These are phyloP conservation scores for Augochlorella aurata DNA, from an alignment of 2,888 invertebrate genomes.

Conservation along the genomic window DNA sequence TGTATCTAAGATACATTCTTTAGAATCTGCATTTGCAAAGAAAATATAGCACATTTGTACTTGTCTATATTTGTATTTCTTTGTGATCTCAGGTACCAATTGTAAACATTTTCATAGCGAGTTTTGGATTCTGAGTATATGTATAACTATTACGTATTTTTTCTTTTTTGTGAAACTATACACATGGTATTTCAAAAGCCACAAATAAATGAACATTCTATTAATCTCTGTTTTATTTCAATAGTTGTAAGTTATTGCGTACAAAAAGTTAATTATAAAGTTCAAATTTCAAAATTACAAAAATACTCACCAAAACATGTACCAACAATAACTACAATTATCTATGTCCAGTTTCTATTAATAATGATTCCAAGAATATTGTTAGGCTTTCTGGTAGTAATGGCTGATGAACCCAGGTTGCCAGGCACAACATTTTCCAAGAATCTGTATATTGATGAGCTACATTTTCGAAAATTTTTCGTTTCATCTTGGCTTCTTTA, in stretches of 20 bases:
- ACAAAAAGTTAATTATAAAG: slow-evolving; percentile 48
- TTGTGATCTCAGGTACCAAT: slow-evolving; percentile 63
- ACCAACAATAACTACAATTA: slow-evolving; percentile 51
- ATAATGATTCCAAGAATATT: slow-evolving; percentile 72
- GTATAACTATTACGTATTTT: slow-evolving; percentile 26
- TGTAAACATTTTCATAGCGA: slow-evolving; percentile 36
- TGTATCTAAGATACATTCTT: slow-evolving; percentile 35
- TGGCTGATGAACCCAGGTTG: slow-evolving; percentile 82
- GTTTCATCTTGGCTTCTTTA: slow-evolving; percentile 79
- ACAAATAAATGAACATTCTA: slow-evolving; percentile 50
- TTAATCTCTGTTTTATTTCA: slow-evolving; percentile 54
- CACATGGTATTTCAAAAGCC: slow-evolving; percentile 50
- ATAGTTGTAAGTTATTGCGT: slow-evolving; percentile 41
- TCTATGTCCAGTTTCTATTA: slow-evolving; percentile 76
- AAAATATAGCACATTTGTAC: slow-evolving; percentile 34
- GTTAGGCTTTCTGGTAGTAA: slow-evolving; percentile 73
- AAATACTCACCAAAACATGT: slow-evolving; percentile 46
- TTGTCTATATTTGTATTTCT: slow-evolving; percentile 43
- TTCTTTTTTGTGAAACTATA: slow-evolving; percentile 42
- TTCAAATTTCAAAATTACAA: slow-evolving; percentile 40
- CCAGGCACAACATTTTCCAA: slow-evolving; percentile 79
- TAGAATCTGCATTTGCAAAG: slow-evolving; percentile 36
- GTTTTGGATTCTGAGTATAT: slow-evolving; percentile 25
- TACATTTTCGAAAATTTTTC: slow-evolving; percentile 78
- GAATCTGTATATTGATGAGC: slow-evolving; percentile 78